These are phyloP conservation scores for Prionailurus bengalensis DNA, from an alignment of 2,113 vertebrate genomes.

Conservation along the genomic window DNA sequence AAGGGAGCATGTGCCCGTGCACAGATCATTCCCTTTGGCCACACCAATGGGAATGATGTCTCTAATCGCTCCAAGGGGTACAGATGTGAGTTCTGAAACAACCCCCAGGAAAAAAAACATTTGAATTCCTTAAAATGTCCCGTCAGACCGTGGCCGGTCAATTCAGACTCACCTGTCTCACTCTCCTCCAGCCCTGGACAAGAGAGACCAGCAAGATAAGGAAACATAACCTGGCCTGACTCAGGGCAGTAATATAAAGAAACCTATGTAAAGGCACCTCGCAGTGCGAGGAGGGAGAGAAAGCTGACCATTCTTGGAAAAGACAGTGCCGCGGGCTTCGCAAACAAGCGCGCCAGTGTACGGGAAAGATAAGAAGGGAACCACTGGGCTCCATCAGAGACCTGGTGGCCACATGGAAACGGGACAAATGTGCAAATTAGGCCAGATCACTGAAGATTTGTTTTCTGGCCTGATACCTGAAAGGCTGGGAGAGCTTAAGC, in stretches of 20 bases:
- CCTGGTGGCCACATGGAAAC: not conserved
- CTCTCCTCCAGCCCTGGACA: not conserved
- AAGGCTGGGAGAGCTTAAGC: not conserved
- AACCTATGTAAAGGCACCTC: rapidly evolving
- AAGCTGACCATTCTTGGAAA: not conserved
- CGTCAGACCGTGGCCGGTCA: not conserved
- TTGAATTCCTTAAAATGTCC: not conserved
- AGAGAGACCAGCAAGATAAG: not conserved
- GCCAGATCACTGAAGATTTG: not conserved
- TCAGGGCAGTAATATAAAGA: not conserved
- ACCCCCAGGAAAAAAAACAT: not conserved
- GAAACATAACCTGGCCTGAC: not conserved
- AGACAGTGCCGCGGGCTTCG: rapidly evolving
- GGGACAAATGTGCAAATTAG: not conserved
- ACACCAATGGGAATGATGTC: not conserved
- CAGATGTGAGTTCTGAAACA: not conserved
- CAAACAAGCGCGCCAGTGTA: rapidly evolving
- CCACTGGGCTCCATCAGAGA: rapidly evolving
- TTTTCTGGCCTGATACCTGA: not conserved
- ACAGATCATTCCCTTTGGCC: not conserved
- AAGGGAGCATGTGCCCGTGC: not conserved
- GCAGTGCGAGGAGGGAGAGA: rapidly evolving
- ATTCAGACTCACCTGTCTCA: rapidly evolving
- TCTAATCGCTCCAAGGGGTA: not conserved
- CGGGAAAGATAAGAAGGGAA: not conserved